phyloP scores from a whole-genome alignment of 2,113 vertebrate species.

The Capra hircus region DNA sequence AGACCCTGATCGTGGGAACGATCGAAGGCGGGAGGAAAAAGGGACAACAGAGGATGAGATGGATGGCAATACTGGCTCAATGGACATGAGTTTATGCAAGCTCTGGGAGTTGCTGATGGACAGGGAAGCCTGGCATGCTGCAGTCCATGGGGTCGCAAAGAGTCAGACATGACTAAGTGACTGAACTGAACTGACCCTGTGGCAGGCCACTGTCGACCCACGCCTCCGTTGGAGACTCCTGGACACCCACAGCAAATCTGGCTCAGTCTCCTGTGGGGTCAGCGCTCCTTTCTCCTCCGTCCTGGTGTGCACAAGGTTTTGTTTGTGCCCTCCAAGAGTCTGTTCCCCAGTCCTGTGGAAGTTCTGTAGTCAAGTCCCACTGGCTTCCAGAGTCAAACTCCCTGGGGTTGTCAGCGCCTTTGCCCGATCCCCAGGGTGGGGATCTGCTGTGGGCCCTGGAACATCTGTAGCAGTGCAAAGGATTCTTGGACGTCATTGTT shows the following conservation, averaged over 20 bases:
- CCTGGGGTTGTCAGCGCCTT: background rate
- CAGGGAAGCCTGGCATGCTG: background rate
- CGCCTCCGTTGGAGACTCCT: no score
- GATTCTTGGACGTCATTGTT: background rate
- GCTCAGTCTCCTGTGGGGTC: background rate
- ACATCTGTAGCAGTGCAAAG: background rate
- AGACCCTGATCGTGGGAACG: background rate
- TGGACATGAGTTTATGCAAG: background rate
- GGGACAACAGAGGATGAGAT: background rate
- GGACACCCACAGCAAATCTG: background rate
- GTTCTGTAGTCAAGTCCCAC: background rate
- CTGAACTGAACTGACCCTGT: background rate
- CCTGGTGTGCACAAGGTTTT: background rate
- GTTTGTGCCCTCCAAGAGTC: background rate
- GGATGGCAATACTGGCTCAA: background rate
- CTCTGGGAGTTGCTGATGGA: background rate
- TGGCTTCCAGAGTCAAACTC: background rate
- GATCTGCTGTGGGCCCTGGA: background rate
- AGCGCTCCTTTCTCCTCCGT: background rate
- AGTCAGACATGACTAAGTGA: fast-evolving
- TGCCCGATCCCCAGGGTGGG: background rate
- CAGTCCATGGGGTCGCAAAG: background rate
- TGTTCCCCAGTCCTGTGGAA: background rate
- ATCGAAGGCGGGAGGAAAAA: background rate
- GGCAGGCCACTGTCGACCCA: background rate